These are phyloP conservation scores for Furcula furcula DNA, from an alignment of 2,888 invertebrate species.

Conservation along the genomic window DNA sequence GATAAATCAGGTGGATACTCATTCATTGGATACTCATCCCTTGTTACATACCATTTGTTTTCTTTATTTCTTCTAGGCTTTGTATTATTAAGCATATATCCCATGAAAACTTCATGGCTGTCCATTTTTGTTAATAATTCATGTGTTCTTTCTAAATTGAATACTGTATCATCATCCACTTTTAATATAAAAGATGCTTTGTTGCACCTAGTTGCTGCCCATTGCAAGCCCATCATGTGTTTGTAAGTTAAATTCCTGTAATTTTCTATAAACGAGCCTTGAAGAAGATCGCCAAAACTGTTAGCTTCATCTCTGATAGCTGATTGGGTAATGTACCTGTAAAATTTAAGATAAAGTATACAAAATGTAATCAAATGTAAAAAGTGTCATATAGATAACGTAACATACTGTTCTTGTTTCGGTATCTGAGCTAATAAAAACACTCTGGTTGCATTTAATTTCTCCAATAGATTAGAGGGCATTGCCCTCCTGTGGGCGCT, in stretches of 20 bases:
- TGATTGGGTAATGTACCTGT: slow-evolving; percentile 73
- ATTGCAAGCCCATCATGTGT: slow-evolving; percentile 90
- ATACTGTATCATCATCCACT: slow-evolving; percentile 70
- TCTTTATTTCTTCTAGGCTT: slow-evolving; percentile 83
- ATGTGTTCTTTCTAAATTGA: slow-evolving; percentile 82
- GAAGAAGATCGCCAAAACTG: slow-evolving; percentile 86
- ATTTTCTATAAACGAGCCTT: slow-evolving; percentile 89
- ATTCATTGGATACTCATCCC: slow-evolving; percentile 82
- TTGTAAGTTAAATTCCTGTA: slow-evolving; percentile 92
- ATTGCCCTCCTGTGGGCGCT: slow-evolving; percentile 87
- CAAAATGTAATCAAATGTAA: too few species aligned
- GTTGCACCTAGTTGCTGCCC: slow-evolving; percentile 85
- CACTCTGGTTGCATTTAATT: slow-evolving; percentile 83
- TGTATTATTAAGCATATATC: slow-evolving; percentile 85
- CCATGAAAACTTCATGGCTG: slow-evolving; percentile 71
- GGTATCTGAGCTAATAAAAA: slow-evolving; percentile 86
- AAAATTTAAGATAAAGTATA: slow-evolving; percentile 20
- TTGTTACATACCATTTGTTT: slow-evolving; percentile 91
- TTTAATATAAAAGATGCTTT: slow-evolving; percentile 69
- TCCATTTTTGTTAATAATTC: slow-evolving; percentile 34
- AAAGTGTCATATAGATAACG: too few species aligned
- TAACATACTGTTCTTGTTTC: slow-evolving; percentile 64
- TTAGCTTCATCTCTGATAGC: slow-evolving; percentile 83
- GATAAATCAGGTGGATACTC: slow-evolving; percentile 89
- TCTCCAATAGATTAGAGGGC: slow-evolving; percentile 76